A percentile compares a stretch with the other conserved stretches of the same genome.
These are phyloP conservation scores for Isoperla grammatica DNA, from an alignment of 2,888 invertebrate species.

Conservation along the genomic window DNA sequence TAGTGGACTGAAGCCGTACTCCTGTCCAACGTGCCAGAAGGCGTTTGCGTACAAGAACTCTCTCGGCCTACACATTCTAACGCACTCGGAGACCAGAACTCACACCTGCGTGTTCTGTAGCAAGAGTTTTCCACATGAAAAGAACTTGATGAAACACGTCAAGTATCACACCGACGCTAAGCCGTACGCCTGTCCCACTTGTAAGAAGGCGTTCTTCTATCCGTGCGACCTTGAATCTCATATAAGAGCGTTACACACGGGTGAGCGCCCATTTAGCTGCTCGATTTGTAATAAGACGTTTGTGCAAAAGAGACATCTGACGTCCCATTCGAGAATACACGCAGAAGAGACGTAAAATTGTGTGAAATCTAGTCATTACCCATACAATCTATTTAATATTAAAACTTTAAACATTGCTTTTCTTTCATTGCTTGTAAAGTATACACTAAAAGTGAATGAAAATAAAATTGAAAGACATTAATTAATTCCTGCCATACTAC, in stretches of 20 bases:
- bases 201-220: conserved; percentile 10
- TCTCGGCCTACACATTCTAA: background rate
- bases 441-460: too few species aligned
- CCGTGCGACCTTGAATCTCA: conserved; percentile 7
- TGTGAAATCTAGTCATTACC: too few species aligned
- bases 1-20: background rate
- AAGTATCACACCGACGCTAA: conserved; percentile 4
- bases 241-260: background rate
- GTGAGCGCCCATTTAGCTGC: background rate
- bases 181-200: conserved; percentile 5
- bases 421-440: too few species aligned
- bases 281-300: background rate
- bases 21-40: background rate
- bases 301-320: conserved; percentile 1
- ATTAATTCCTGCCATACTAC: too few species aligned
- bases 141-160: conserved; percentile 6
- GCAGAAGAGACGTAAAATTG: background rate
- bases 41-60: conserved; percentile 14
- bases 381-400: too few species aligned
- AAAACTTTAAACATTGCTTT: too few species aligned
- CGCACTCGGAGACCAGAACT: background rate
- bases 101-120: conserved; percentile 1
- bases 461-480: too few species aligned
- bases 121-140: conserved; percentile 4
- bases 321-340: conserved; percentile 1